These are phyloP conservation scores for Tupiocoris notatus DNA, from an alignment of 2,888 invertebrate genomes.

Conservation along the genomic window DNA sequence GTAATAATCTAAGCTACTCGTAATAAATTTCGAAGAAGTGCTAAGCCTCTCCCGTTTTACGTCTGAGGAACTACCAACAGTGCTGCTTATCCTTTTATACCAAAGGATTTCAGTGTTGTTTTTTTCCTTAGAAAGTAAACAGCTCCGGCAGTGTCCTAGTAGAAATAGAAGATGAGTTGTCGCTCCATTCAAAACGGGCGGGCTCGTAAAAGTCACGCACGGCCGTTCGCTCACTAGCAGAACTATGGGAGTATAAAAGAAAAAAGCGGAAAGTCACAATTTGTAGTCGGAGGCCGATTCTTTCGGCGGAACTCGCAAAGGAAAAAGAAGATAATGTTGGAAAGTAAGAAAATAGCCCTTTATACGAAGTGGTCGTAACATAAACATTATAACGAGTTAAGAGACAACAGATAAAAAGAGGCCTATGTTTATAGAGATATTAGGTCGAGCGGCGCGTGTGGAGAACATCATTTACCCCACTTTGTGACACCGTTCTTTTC, in stretches of 20 bases:
- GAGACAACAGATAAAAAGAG: slow-evolving; percentile 25
- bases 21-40: no score
- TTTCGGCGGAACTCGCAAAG: not conserved
- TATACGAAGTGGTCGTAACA: slow-evolving; percentile 24
- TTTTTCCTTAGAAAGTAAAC: no score
- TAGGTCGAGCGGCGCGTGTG: slow-evolving; percentile 9
- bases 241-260: not conserved
- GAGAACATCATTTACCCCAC: slow-evolving; percentile 21
- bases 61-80: no score
- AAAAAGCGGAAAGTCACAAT: slow-evolving; percentile 9
- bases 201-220: not conserved
- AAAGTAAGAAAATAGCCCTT: not conserved
- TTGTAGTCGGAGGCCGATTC: not conserved
- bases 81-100: no score
- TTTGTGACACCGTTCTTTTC: not conserved
- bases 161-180: not conserved
- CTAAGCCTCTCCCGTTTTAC: no score
- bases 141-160: no score
- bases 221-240: not conserved
- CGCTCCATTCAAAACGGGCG: not conserved
- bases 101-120: no score
- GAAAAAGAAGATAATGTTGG: slow-evolving; percentile 9
- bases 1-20: no score
- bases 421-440: slow-evolving; percentile 36
- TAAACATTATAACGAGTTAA: slow-evolving; percentile 36